phyloP scores from a whole-genome alignment of 1,140 invertebrate species.

The Brachionus paranguensis region DNA sequence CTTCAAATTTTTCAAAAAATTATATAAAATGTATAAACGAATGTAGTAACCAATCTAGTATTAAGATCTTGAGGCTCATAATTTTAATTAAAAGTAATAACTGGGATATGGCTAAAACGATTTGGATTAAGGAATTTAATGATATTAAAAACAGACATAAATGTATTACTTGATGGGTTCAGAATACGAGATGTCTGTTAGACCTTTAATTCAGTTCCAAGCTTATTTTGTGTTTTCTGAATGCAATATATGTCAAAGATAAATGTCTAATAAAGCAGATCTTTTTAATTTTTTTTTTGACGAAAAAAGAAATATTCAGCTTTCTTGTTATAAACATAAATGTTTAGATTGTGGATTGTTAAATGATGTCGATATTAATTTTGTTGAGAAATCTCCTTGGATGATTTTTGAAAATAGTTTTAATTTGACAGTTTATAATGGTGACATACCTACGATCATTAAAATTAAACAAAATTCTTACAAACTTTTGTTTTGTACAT shows the following conservation, averaged over 20 bases:
- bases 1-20: neutral
- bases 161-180: no score
- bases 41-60: neutral
- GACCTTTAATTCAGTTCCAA: no score
- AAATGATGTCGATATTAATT: neutral
- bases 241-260: no score
- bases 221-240: no score
- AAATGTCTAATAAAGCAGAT: no score
- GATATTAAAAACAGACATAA: neutral
- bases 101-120: neutral
- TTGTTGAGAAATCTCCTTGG: neutral
- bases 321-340: no score
- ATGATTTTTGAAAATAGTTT: neutral
- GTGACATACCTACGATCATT: neutral
- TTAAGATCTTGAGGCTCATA: neutral
- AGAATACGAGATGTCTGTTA: no score
- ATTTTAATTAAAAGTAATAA: neutral
- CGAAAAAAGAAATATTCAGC: no score
- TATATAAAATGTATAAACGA: neutral
- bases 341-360: no score
- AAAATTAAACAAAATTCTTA: neutral
- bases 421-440: neutral
- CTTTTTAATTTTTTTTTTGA: no score
- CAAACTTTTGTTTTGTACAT: neutral
- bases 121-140: neutral